Evolutionary conservation across 2,113 vertebrate genomes (phyloP).

Genomic region (Pseudonaja textilis): DNA sequence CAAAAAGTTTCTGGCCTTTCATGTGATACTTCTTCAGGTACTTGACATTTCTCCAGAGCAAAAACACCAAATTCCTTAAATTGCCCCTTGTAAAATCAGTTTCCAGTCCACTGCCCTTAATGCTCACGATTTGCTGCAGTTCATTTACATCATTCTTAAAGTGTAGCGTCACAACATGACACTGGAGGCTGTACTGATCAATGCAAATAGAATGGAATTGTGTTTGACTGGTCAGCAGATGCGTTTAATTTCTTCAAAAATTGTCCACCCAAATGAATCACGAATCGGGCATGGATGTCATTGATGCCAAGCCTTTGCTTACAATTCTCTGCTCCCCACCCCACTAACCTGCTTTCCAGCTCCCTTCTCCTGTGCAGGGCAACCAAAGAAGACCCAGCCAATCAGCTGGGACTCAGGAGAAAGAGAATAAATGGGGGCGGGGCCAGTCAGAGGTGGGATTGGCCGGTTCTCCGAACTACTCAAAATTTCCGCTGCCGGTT

Average conservation of each 20-base stretch:
- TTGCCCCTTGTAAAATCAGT: not conserved
- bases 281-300: not conserved
- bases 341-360: too few relatives aligned
- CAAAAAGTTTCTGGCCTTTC: not conserved
- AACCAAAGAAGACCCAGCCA: too few relatives aligned
- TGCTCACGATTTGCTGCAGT: not conserved
- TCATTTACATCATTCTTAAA: not conserved
- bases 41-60: not conserved
- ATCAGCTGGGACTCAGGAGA: too few relatives aligned
- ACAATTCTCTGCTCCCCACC: not conserved
- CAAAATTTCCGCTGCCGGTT: too few relatives aligned
- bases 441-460: too few relatives aligned
- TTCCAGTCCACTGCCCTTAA: not conserved
- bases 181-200: not conserved
- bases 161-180: not conserved
- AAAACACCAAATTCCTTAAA: not conserved
- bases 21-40: not conserved
- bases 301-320: not conserved
- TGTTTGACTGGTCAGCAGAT: not conserved
- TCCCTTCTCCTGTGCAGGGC: too few relatives aligned
- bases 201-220: not conserved
- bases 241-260: not conserved
- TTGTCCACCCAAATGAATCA: not conserved
- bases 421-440: too few relatives aligned
- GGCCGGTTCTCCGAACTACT: rapidly evolving